Evolutionary conservation across 2,888 invertebrate species (phyloP).

Genomic region (Lithophane socia): DNA sequence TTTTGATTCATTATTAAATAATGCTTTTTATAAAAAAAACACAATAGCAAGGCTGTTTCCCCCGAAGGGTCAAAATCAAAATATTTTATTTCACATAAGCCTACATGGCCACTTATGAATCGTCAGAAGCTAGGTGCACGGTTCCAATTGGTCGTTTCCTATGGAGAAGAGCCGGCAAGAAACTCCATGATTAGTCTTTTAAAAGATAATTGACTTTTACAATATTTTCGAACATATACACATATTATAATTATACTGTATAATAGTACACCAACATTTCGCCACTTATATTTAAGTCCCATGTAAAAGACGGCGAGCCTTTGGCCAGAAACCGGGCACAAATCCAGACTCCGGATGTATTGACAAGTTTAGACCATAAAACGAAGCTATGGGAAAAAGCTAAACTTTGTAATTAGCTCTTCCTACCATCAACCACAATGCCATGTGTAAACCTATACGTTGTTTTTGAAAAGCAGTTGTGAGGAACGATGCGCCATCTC

Average conservation of each 20-base stretch:
- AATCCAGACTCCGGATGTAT: neutral
- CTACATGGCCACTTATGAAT: too few species aligned
- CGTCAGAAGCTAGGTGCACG: too few species aligned
- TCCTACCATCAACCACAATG: neutral
- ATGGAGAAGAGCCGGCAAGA: too few species aligned
- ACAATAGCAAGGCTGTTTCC: neutral
- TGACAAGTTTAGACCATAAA: neutral
- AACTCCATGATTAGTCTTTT: too few species aligned
- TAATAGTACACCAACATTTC: neutral
- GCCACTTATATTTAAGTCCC: neutral
- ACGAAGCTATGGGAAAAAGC: neutral
- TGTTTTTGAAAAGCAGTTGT: neutral
- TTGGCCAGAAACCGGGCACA: neutral
- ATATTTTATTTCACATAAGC: too few species aligned
- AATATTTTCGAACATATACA: too few species aligned
- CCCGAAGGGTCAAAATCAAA: too few species aligned
- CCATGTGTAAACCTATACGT: neutral
- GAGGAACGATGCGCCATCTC: too few species aligned
- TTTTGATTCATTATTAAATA: neutral
- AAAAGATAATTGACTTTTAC: too few species aligned
- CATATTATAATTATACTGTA: neutral
- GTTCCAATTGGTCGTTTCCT: too few species aligned
- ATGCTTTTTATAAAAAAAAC: neutral
- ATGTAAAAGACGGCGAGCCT: neutral
- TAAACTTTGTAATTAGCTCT: neutral